Evolutionary conservation across 2,113 vertebrate genomes (phyloP).

Genomic region (Elachura formosa): DNA sequence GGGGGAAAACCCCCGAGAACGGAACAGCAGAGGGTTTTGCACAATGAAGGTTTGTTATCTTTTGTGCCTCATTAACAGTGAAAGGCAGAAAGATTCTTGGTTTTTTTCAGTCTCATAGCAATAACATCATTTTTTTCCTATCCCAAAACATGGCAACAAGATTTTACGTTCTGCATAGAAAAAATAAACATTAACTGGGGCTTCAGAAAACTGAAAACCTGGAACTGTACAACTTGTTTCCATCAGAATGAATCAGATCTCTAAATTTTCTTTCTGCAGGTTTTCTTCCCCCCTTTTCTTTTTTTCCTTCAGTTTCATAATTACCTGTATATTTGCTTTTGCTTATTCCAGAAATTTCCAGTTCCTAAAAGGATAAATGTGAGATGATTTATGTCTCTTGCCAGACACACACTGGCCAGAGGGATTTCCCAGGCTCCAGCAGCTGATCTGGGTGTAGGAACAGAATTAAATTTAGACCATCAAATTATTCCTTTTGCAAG

Average conservation of each 20-base stretch:
- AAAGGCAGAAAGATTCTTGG: background rate
- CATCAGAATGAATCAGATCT: background rate
- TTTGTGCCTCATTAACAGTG: background rate
- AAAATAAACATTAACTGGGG: background rate
- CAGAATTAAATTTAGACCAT: background rate
- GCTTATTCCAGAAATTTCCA: background rate
- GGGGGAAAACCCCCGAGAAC: background rate
- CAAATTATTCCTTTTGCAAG: background rate
- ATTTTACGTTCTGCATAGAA: background rate
- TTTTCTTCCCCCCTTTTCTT: accelerated
- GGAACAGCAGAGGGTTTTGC: background rate
- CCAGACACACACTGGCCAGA: background rate
- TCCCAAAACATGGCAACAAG: background rate
- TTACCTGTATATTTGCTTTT: background rate
- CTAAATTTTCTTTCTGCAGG: background rate
- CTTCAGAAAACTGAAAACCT: background rate
- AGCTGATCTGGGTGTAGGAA: background rate
- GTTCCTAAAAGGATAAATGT: background rate
- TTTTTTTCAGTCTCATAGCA: background rate
- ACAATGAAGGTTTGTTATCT: background rate
- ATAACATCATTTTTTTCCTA: background rate
- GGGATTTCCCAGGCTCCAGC: background rate
- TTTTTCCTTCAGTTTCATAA: background rate
- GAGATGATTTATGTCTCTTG: background rate
- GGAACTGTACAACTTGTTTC: background rate